Conservation (phyloP, 2,113 vertebrate species). For the Lipophrys pholis region DNA sequence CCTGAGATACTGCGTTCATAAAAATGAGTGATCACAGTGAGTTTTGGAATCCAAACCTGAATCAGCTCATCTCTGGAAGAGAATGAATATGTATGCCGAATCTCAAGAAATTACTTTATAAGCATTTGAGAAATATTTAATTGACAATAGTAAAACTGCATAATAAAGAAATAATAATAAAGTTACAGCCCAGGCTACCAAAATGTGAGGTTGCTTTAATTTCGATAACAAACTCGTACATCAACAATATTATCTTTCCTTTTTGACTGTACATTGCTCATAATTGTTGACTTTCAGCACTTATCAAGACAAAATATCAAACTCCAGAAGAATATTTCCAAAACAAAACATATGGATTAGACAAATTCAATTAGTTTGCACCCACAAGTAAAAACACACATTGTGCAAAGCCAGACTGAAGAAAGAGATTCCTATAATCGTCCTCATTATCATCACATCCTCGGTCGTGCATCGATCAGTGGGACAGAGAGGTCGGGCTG, state of each 20-base stretch:
- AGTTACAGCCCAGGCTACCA: neutral
- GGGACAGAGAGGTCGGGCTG: conserved; percentile 81
- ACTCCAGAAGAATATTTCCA: conserved; percentile 31
- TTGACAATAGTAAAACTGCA: neutral
- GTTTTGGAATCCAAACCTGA: no score
- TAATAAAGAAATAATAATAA: neutral
- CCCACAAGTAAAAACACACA: conserved; percentile 32
- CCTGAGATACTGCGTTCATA: no score
- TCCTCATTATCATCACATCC: neutral
- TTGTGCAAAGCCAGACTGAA: conserved; percentile 20
- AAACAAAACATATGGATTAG: conserved; percentile 20
- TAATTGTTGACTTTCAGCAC: conserved; percentile 18
- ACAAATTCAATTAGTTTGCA: conserved; percentile 13
- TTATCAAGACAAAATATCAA: conserved; percentile 22
- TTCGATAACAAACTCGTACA: no score
- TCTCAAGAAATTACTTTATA: no score
- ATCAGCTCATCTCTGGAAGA: no score
- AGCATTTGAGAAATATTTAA: no score
- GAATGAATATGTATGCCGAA: no score
- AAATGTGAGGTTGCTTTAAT: neutral
- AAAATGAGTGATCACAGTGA: no score
- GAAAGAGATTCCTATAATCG: neutral
- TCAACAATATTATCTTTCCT: no score
- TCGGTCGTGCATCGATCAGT: conserved; percentile 56
- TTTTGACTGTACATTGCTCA: neutral